Evolutionary conservation across 2,888 invertebrate genomes (phyloP).

Genomic region (Bellardia pandia): DNA sequence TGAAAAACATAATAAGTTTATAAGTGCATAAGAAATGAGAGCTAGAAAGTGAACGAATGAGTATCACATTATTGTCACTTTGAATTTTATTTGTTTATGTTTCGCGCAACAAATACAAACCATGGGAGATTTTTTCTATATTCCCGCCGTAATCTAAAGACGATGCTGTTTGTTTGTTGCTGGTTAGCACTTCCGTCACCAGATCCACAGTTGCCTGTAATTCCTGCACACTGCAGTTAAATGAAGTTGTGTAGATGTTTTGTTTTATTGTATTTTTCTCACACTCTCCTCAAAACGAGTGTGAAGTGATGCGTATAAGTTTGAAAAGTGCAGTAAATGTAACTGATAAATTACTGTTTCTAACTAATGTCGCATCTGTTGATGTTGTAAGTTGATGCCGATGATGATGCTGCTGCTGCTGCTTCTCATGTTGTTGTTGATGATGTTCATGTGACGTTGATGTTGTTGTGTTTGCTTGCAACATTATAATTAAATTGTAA

Average conservation of each 20-base stretch:
- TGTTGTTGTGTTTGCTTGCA: slow-evolving; percentile 34
- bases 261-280: slow-evolving; percentile 59
- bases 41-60: background rate
- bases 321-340: slow-evolving; percentile 35
- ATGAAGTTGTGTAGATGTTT: slow-evolving; percentile 21
- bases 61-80: slow-evolving; percentile 61
- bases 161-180: slow-evolving; percentile 27
- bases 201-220: slow-evolving; percentile 43
- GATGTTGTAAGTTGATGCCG: slow-evolving; percentile 45
- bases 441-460: slow-evolving; percentile 20
- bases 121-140: slow-evolving; percentile 60
- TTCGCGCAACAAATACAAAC: slow-evolving; percentile 42
- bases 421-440: slow-evolving; percentile 2
- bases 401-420: slow-evolving; percentile 9
- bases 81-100: slow-evolving; percentile 21
- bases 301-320: slow-evolving; percentile 16
- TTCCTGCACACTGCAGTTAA: slow-evolving; percentile 40
- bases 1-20: slow-evolving; percentile 16
- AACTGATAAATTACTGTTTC: slow-evolving; percentile 62
- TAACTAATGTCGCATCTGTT: slow-evolving; percentile 71
- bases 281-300: slow-evolving; percentile 35
- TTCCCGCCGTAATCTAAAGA: slow-evolving; percentile 27
- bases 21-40: slow-evolving; percentile 29
- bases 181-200: slow-evolving; percentile 52
- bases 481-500: slow-evolving; percentile 71